phyloP scores from a whole-genome alignment of 2,113 vertebrate species.

The Cranoglanis bouderius region DNA sequence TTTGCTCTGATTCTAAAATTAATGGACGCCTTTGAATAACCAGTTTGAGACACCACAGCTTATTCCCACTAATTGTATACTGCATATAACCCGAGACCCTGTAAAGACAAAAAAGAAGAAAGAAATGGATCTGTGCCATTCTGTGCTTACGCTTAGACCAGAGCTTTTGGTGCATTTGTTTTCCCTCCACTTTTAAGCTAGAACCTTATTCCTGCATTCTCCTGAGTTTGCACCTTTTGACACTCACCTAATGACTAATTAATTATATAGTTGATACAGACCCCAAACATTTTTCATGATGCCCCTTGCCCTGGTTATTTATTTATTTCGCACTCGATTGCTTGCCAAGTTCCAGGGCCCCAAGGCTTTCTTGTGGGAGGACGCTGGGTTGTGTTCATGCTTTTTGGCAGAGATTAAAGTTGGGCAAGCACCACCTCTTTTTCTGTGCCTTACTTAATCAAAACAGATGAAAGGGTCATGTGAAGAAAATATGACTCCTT shows the following conservation, averaged over 20 bases:
- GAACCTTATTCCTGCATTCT: background rate
- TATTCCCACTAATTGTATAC: constrained; percentile 66
- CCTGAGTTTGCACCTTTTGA: background rate
- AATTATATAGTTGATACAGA: background rate
- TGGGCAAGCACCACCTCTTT: constrained; percentile 73
- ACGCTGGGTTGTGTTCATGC: constrained; percentile 74
- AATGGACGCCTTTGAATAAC: constrained; percentile 57
- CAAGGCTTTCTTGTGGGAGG: constrained; percentile 77
- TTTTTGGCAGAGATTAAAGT: constrained; percentile 78
- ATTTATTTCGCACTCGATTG: constrained; percentile 41
- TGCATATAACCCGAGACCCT: constrained; percentile 54
- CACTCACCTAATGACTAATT: constrained; percentile 1
- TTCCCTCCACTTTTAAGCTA: background rate
- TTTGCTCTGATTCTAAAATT: constrained; percentile 63
- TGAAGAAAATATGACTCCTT: constrained; percentile 64
- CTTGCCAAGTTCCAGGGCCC: constrained; percentile 75
- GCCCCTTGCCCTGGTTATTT: constrained; percentile 35
- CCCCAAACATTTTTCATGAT: background rate
- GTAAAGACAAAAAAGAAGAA: constrained; percentile 55
- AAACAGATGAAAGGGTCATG: constrained; percentile 68
- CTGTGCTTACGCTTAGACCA: background rate
- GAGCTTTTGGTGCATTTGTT: background rate
- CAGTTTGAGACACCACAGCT: constrained; percentile 56
- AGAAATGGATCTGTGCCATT: constrained; percentile 32
- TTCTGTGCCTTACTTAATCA: constrained; percentile 61